Conservation (phyloP, 2,113 vertebrate species). For the Tachysurus vachellii region DNA sequence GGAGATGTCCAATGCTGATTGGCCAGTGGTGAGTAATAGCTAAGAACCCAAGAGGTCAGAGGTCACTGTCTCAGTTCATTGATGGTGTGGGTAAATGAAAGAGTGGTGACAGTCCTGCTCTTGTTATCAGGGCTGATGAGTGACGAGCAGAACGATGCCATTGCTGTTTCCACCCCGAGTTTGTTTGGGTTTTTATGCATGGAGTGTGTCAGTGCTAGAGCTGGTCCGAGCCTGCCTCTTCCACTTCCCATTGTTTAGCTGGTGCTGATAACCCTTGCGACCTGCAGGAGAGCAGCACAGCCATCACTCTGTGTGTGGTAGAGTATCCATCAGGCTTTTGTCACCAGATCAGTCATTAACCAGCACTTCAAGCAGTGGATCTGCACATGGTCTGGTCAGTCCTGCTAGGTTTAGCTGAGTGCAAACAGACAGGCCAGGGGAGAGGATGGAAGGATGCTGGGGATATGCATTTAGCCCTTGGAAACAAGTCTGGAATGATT, state of each 20-base stretch:
- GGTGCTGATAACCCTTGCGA: constrained; percentile 68
- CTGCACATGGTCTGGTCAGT: constrained; percentile 62
- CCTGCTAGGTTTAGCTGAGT: constrained; percentile 67
- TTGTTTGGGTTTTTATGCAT: constrained; percentile 53
- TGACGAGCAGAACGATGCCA: constrained; percentile 45
- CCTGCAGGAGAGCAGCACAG: constrained; percentile 67
- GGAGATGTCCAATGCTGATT: constrained; percentile 41
- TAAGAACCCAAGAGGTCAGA: constrained; percentile 42
- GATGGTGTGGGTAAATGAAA: constrained; percentile 50
- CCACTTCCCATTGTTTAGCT: constrained; percentile 73
- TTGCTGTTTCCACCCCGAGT: constrained; percentile 49
- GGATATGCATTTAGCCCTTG: constrained; percentile 17
- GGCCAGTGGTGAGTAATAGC: constrained; percentile 46
- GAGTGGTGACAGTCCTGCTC: constrained; percentile 61
- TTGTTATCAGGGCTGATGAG: constrained; percentile 54
- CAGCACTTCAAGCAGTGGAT: constrained; percentile 61
- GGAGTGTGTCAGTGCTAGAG: constrained; percentile 62
- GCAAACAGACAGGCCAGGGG: constrained; percentile 64
- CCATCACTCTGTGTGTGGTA: constrained; percentile 62
- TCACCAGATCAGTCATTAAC: constrained; percentile 77
- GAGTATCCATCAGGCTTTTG: constrained; percentile 68
- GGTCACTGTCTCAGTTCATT: constrained; percentile 46
- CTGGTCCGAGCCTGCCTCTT: constrained; percentile 58
- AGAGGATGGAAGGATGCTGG: constrained; percentile 48
- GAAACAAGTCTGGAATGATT: constrained; percentile 27